These are phyloP conservation scores for Falco punctatus DNA, from an alignment of 2,113 vertebrate species.

Conservation along the genomic window DNA sequence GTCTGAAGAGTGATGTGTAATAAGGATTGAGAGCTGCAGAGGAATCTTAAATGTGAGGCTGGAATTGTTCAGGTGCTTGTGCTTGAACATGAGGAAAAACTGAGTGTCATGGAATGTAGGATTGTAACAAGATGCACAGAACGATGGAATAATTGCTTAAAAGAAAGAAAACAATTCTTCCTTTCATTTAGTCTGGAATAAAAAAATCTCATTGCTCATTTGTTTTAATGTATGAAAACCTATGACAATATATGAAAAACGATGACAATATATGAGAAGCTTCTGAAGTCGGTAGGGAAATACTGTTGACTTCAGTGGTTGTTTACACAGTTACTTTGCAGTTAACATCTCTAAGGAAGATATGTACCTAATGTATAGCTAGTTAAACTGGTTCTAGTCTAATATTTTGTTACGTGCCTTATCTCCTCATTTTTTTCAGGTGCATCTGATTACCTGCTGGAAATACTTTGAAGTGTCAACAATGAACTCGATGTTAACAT, in stretches of 20 bases:
- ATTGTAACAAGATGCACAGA: neutral
- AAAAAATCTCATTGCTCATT: neutral
- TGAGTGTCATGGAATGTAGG: neutral
- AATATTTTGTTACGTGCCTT: neutral
- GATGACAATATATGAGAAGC: neutral
- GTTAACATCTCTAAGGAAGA: neutral
- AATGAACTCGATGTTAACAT: conserved; percentile 33
- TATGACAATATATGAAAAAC: neutral
- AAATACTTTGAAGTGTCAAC: neutral
- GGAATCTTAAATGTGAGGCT: neutral
- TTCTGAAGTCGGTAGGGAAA: neutral
- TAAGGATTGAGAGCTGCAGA: neutral
- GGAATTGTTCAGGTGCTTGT: neutral
- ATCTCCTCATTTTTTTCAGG: conserved; percentile 49
- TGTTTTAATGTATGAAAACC: neutral
- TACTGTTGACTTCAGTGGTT: neutral
- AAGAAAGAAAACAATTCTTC: neutral
- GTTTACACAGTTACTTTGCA: neutral
- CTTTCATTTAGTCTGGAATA: neutral
- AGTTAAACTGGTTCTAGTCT: neutral
- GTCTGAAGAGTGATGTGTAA: neutral
- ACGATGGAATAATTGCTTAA: neutral
- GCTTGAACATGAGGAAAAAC: neutral
- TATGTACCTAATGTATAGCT: neutral
- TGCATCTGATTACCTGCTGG: neutral